A percentile compares a stretch with the other conserved stretches of the same genome.
These are phyloP conservation scores for Scaptomyza flava DNA, from an alignment of 2,888 invertebrate genomes.

Conservation along the genomic window DNA sequence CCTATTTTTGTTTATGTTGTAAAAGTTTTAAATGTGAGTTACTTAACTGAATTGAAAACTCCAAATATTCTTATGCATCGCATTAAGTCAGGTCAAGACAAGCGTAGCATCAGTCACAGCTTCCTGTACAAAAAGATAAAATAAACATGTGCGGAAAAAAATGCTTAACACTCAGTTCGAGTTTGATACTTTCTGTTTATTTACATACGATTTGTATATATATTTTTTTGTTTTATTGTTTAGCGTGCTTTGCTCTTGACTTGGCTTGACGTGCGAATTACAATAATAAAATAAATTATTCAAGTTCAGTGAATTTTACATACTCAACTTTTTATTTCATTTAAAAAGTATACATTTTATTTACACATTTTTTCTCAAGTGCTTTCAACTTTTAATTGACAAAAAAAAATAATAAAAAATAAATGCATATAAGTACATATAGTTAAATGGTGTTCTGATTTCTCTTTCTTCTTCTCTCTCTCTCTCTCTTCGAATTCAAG, in stretches of 20 bases:
- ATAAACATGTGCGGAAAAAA: neutral
- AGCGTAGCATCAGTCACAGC: neutral
- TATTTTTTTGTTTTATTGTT: constrained; percentile 7
- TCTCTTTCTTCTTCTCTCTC: constrained; percentile 34
- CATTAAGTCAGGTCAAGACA: neutral
- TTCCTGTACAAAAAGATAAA: neutral
- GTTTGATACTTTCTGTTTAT: constrained; percentile 10
- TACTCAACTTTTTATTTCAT: neutral
- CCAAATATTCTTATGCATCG: neutral
- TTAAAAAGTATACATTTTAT: neutral
- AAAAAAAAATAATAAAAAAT: neutral
- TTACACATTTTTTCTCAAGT: neutral
- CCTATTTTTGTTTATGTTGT: constrained; percentile 19
- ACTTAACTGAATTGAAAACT: constrained; percentile 6
- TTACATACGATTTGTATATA: constrained; percentile 14
- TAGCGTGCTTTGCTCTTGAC: constrained; percentile 10
- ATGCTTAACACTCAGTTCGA: neutral
- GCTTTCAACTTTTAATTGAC: neutral
- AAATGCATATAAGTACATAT: neutral
- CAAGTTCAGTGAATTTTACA: constrained; percentile 1
- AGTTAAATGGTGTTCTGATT: constrained; percentile 39
- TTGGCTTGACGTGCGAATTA: constrained; percentile 41
- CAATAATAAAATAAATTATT: constrained; percentile 28
- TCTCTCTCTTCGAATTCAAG: constrained; percentile 61
- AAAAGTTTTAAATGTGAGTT: constrained; percentile 64